A percentile compares a stretch with the other conserved stretches of the same genome.
phyloP scores from a whole-genome alignment of 2,113 vertebrate genomes.

The Prinia subflava region DNA sequence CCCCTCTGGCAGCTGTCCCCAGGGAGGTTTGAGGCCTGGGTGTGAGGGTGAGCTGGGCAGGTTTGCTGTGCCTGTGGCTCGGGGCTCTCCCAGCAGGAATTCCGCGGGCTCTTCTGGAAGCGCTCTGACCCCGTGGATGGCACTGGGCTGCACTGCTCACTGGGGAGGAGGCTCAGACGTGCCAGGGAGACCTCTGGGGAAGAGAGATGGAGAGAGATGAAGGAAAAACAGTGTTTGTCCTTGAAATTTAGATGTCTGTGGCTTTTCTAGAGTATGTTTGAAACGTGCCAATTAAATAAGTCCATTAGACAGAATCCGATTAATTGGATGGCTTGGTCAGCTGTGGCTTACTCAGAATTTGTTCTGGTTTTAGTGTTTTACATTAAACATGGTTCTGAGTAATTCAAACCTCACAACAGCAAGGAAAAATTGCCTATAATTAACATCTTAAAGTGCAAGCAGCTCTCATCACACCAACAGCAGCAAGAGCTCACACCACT shows the following conservation, averaged over 20 bases:
- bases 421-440: not conserved
- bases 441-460: not conserved
- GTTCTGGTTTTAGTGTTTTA: not conserved
- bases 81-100: not conserved
- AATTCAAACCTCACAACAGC: not conserved
- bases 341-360: not conserved
- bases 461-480: not conserved
- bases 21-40: not conserved
- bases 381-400: not conserved
- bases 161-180: not conserved
- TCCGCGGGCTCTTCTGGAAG: not conserved
- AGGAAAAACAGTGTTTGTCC: not conserved
- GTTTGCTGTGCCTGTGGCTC: not conserved
- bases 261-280: not conserved
- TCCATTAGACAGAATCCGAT: not conserved
- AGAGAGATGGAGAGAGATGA: not conserved
- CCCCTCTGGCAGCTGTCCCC: not conserved
- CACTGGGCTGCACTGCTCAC: not conserved
- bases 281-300: not conserved
- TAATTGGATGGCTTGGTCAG: not conserved
- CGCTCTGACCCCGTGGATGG: not conserved
- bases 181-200: not conserved
- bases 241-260: not conserved
- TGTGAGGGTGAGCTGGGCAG: accelerated
- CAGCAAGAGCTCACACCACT: not conserved